Evolutionary conservation across 2,797 vertebrate species (phyloP).

Genomic region (Ceyx erithaca): DNA sequence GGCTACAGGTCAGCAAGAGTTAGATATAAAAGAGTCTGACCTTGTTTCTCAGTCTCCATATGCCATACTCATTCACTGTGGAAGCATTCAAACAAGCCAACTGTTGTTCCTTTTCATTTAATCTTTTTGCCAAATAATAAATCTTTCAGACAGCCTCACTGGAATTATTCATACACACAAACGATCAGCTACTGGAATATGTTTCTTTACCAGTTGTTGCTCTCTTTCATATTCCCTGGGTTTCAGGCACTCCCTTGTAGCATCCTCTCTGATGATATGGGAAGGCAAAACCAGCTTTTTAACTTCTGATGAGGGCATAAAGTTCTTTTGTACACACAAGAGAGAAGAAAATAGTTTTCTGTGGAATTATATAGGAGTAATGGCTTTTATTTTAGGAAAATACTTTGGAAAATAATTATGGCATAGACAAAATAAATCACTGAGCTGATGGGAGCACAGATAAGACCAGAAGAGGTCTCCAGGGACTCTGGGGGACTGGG

Average conservation of each 20-base stretch:
- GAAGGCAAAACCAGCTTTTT: background rate
- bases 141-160: conserved; percentile 32
- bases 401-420: background rate
- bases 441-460: background rate
- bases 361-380: background rate
- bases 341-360: background rate
- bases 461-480: background rate
- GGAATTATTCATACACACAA: conserved; percentile 23
- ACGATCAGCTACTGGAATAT: background rate
- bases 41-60: conserved; percentile 30
- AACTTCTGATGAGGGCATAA: background rate
- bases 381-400: background rate
- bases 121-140: conserved; percentile 57
- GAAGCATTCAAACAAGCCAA: conserved; percentile 35
- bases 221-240: background rate
- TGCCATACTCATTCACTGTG: background rate
- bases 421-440: background rate
- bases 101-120: conserved; percentile 38
- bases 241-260: background rate
- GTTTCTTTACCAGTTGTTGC: background rate
- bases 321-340: background rate
- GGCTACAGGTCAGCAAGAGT: conserved; percentile 10
- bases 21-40: background rate
- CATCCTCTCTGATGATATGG: background rate
- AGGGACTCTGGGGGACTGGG: background rate